A percentile compares a stretch with the other conserved stretches of the same genome.
Conservation (phyloP, 2,797 vertebrate species). For the Manis crassicaudata region DNA sequence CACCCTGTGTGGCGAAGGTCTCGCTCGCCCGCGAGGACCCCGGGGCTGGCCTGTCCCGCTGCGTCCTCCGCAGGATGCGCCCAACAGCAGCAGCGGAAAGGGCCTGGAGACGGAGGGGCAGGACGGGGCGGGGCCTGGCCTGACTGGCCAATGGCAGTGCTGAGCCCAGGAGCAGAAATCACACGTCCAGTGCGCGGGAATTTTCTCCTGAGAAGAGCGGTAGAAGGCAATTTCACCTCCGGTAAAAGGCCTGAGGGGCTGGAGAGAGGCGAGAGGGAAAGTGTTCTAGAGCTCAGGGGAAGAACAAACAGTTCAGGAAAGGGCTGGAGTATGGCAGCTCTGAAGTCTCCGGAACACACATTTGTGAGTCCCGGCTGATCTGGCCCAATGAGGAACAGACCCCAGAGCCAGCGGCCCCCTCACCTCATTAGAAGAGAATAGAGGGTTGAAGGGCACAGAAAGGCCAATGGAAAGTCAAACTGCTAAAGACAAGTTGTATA, state of each 20-base stretch:
- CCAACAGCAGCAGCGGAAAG: not conserved
- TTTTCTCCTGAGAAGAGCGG: rapidly evolving
- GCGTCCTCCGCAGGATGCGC: no score
- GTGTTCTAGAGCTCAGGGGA: not conserved
- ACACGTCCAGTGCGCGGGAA: not conserved
- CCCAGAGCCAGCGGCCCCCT: not conserved
- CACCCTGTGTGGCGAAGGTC: rapidly evolving
- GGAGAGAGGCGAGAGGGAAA: rapidly evolving
- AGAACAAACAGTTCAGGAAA: rapidly evolving
- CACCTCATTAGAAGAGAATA: rapidly evolving
- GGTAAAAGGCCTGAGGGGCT: rapidly evolving
- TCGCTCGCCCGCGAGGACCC: rapidly evolving
- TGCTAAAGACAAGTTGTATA: rapidly evolving
- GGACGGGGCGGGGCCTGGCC: not conserved
- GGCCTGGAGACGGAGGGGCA: rapidly evolving
- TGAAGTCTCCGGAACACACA: not conserved
- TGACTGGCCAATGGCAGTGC: constrained; percentile 41
- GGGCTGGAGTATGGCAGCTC: not conserved
- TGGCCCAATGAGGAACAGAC: not conserved
- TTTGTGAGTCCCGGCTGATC: not conserved
- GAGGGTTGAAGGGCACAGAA: not conserved
- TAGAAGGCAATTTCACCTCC: rapidly evolving
- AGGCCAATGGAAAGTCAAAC: not conserved
- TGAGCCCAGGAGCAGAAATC: not conserved
- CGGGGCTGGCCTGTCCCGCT: rapidly evolving